These are phyloP conservation scores for Chelon labrosus DNA, from an alignment of 2,797 vertebrate species.

Conservation along the genomic window DNA sequence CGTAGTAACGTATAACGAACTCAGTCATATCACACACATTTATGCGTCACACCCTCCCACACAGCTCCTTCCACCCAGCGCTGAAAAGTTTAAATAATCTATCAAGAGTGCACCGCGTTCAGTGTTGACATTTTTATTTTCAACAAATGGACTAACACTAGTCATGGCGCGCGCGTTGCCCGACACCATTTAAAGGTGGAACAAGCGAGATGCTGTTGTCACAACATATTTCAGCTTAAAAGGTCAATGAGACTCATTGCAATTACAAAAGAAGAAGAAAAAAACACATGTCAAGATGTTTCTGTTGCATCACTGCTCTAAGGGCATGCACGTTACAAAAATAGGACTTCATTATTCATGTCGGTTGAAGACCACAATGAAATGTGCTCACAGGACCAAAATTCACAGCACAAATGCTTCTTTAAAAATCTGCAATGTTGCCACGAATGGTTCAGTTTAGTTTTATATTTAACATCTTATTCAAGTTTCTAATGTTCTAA, in stretches of 20 bases:
- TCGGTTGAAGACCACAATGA: slow-evolving; percentile 29
- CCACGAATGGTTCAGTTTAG: neutral
- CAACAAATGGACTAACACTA: neutral
- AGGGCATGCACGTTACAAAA: slow-evolving; percentile 7
- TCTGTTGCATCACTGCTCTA: slow-evolving; percentile 20
- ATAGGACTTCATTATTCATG: slow-evolving; percentile 33
- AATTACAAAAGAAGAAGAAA: slow-evolving; percentile 13
- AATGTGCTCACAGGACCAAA: neutral
- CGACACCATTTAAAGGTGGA: slow-evolving; percentile 9
- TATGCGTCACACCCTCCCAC: slow-evolving; percentile 10
- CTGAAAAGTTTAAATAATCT: slow-evolving; percentile 25
- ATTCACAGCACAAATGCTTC: neutral
- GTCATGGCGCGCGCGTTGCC: neutral
- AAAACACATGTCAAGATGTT: slow-evolving; percentile 17
- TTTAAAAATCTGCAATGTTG: no score
- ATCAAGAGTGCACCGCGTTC: slow-evolving; percentile 5
- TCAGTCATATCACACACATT: slow-evolving; percentile 14
- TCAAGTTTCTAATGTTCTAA: no score
- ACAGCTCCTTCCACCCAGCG: neutral
- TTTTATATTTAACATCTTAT: neutral
- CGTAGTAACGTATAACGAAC: slow-evolving; percentile 16
- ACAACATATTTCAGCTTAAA: slow-evolving; percentile 53
- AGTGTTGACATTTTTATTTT: slow-evolving; percentile 43
- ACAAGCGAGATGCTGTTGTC: slow-evolving; percentile 22
- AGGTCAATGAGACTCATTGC: slow-evolving; percentile 53